Evolutionary conservation across 2,888 invertebrate genomes (phyloP).

Genomic region (Rosalia funebris): DNA sequence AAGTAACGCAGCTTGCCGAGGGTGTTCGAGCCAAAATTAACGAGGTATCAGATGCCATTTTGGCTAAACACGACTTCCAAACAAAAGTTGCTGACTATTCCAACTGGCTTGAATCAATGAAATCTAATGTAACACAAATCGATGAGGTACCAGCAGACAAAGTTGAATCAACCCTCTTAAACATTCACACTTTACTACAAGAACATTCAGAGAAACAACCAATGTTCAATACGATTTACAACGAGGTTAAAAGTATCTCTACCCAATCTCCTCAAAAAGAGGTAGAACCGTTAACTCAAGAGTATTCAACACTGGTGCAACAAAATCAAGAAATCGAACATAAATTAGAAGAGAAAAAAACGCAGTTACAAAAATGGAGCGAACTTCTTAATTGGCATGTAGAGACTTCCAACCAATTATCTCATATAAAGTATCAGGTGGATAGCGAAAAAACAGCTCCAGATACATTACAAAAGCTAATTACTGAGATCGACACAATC

Average conservation of each 20-base stretch:
- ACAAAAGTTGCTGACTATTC: conserved; percentile 81
- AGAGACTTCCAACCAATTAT: conserved; percentile 80
- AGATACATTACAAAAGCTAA: conserved; percentile 75
- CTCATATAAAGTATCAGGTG: conserved; percentile 82
- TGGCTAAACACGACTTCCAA: conserved; percentile 85
- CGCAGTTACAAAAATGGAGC: conserved; percentile 82
- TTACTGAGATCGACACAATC: conserved; percentile 76
- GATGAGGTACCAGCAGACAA: conserved; percentile 85
- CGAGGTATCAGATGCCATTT: conserved; percentile 81
- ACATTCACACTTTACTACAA: conserved; percentile 81
- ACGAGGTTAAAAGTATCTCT: conserved; percentile 83
- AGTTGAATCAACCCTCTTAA: conserved; percentile 81
- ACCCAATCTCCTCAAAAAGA: conserved; percentile 79
- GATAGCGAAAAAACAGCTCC: conserved; percentile 79
- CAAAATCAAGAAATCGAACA: conserved; percentile 82
- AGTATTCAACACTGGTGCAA: conserved; percentile 79
- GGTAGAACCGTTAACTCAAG: conserved; percentile 76
- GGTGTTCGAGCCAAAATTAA: conserved; percentile 80
- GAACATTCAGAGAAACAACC: conserved; percentile 88
- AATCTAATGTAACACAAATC: conserved; percentile 77
- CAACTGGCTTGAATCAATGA: conserved; percentile 81
- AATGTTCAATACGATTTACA: conserved; percentile 79
- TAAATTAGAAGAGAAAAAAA: conserved; percentile 78
- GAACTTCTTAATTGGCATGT: conserved; percentile 85
- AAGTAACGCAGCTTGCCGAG: conserved; percentile 80